Conservation (phyloP, 2,113 vertebrate genomes). For the Condylura cristata region DNA sequence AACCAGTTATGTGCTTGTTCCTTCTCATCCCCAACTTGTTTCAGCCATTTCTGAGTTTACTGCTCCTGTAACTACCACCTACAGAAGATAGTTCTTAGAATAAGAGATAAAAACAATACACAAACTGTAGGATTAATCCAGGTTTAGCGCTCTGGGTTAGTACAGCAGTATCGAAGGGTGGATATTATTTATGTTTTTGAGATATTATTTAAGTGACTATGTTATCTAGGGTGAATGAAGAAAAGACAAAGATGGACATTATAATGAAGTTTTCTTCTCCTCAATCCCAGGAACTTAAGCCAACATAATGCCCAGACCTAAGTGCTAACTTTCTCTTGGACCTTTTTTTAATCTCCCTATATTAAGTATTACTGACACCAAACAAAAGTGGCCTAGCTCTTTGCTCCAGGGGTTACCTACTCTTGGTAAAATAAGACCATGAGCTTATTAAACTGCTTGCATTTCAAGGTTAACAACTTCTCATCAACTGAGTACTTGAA, state of each 20-base stretch:
- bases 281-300: background rate
- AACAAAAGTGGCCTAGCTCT: background rate
- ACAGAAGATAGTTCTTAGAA: background rate
- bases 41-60: background rate
- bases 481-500: conserved; percentile 26
- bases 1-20: background rate
- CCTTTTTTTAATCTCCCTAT: background rate
- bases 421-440: background rate
- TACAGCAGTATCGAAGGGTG: background rate
- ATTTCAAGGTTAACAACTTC: conserved; percentile 4
- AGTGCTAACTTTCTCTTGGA: background rate
- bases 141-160: background rate
- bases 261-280: background rate
- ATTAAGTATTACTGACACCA: background rate
- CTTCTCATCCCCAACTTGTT: background rate
- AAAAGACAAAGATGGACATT: background rate
- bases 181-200: background rate
- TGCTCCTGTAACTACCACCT: background rate
- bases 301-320: background rate
- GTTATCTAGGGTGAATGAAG: background rate
- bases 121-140: background rate
- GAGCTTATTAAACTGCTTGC: background rate
- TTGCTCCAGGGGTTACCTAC: background rate
- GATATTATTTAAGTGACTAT: background rate
- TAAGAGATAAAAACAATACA: background rate